Evolutionary conservation across 2,888 invertebrate genomes (phyloP), one percentile per base, ranked within the genome.

Genomic region (Rhamphomyia laevipes): DNA sequence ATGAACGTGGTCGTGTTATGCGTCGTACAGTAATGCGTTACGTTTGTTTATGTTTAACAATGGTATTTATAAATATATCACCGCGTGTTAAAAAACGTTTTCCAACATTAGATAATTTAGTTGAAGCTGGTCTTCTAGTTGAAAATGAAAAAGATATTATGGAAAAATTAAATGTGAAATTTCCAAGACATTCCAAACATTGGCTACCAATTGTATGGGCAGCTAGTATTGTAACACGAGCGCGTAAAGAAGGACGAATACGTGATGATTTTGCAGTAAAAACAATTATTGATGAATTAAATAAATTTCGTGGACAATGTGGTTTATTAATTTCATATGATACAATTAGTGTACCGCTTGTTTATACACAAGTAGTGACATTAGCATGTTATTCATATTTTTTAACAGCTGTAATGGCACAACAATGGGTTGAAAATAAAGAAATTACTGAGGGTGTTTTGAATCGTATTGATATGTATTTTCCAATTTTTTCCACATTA

Each of bases 181-280:
- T 87, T 63, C 89, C 89, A 0, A 81, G 86, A 51, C 86, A 87
- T 50, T 83, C 88, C 12, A 91, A 91, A 63, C 90, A 90, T 68
- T 92, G 90, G 90, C 59, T 92, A 60, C 91, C 92, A 10, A 86
- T 92, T 54, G 88, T 90, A 12, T 92, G 92, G 92, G 90, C 90
- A 1, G 82, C 89, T 2, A 87, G 88, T 67, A 90, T 92, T 58
- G 84, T 91, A 51, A 90, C 90, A 0, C 73, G 90, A 55, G 90
- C 91, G 4, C 76, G 90, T n/a, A 90, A 88, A 63, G 91, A 91
- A 69, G 90, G 90, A 15, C 75, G 90, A 58, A 88, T 91, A 62
- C 76, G 89, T 52, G 90, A 90, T 59, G 93, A 94, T 68, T 92
- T 91, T 63, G 91, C 93, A 0, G 89, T 93, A 0, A 90, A 93